These are phyloP conservation scores for Amphiduros pacificus DNA, from an alignment of 2,888 invertebrate genomes.

Conservation along the genomic window DNA sequence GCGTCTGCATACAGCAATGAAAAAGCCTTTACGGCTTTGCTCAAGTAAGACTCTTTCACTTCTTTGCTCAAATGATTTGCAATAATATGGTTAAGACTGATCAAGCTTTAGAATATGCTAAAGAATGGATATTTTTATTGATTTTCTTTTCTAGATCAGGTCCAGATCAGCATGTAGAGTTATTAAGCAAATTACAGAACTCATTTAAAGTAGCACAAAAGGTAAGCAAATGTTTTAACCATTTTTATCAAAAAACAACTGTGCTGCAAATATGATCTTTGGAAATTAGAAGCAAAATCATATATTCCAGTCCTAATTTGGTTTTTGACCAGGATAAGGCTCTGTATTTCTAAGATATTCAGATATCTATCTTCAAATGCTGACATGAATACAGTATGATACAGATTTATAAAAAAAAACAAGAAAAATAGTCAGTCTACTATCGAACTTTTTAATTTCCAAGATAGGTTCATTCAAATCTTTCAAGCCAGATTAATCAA, in stretches of 20 bases:
- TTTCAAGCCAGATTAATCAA: no score
- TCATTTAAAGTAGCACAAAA: slow-evolving; percentile 70
- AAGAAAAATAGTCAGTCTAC: not conserved
- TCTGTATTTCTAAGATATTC: no score
- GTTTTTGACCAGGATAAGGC: no score
- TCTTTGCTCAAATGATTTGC: not conserved
- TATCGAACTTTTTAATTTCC: not conserved
- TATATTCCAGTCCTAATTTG: no score
- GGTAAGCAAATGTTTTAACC: slow-evolving; percentile 38
- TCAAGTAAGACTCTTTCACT: slow-evolving; percentile 69
- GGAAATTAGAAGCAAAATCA: no score
- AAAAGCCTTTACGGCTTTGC: slow-evolving; percentile 68
- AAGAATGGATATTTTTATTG: not conserved
- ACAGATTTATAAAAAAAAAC: not conserved
- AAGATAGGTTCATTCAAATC: not conserved
- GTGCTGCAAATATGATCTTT: no score
- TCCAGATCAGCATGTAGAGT: slow-evolving; percentile 70
- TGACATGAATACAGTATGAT: not conserved
- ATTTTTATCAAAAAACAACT: no score
- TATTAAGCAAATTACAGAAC: slow-evolving; percentile 75
- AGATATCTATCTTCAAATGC: no score
- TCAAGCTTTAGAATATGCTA: not conserved
- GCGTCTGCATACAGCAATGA: slow-evolving; percentile 70
- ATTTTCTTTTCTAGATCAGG: slow-evolving; percentile 1
- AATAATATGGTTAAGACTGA: not conserved